Percentiles rank a stretch among this genome's conserved stretches.
Conservation (phyloP, 2,888 invertebrate species). For the Allacma fusca region DNA sequence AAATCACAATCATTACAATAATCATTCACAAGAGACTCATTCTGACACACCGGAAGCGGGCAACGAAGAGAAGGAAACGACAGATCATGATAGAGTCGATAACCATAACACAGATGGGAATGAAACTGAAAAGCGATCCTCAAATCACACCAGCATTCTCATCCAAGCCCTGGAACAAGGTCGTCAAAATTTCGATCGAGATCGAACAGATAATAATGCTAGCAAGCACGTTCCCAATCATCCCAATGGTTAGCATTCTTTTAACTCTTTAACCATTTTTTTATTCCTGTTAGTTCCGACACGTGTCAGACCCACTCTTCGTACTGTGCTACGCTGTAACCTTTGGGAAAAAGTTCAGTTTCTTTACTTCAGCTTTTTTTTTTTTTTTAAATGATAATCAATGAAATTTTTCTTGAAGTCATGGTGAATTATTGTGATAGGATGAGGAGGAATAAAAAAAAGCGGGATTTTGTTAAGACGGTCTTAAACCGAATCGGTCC, state of each 20-base stretch:
- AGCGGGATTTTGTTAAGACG: too few species aligned
- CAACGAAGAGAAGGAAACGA: slow-evolving; percentile 22
- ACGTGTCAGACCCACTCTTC: too few species aligned
- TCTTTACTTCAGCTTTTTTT: too few species aligned
- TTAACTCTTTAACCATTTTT: not conserved
- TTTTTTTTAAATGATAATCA: too few species aligned
- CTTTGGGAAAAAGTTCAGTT: too few species aligned
- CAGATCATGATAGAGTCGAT: slow-evolving; percentile 4
- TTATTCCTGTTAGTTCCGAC: not conserved
- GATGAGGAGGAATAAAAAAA: too few species aligned
- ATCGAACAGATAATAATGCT: slow-evolving; percentile 23
- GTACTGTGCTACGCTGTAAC: too few species aligned
- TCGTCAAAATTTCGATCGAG: slow-evolving; percentile 39
- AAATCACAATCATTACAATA: slow-evolving; percentile 41
- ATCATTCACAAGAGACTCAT: slow-evolving; percentile 32
- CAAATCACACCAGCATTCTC: slow-evolving; percentile 45
- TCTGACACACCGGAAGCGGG: slow-evolving; percentile 30
- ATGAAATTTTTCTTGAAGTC: too few species aligned
- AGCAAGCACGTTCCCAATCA: slow-evolving; percentile 24
- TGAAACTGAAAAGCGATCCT: slow-evolving; percentile 18
- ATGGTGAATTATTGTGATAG: too few species aligned
- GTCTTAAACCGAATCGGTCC: too few species aligned
- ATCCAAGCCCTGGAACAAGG: slow-evolving; percentile 48
- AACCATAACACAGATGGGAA: slow-evolving; percentile 13
- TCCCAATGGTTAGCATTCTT: slow-evolving; percentile 28